These are phyloP conservation scores for Theocolax elegans DNA, from an alignment of 1,140 invertebrate species.

Conservation along the genomic window DNA sequence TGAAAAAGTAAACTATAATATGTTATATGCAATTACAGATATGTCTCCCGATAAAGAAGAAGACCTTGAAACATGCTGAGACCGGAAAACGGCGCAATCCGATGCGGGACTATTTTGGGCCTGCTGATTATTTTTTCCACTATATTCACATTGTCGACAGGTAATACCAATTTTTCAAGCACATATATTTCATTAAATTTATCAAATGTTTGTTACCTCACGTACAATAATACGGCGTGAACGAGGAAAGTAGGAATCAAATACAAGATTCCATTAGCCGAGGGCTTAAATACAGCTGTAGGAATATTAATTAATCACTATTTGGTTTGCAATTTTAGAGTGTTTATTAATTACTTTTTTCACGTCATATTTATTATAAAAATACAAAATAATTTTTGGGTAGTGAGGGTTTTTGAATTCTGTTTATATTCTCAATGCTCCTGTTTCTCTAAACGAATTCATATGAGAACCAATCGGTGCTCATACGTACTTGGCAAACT, in stretches of 20 bases:
- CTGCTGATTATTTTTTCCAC: neutral
- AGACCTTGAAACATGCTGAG: conserved; percentile 19
- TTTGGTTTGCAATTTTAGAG: no score
- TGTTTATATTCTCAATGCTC: no score
- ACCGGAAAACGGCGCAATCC: neutral
- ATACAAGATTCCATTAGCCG: neutral
- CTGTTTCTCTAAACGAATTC: no score
- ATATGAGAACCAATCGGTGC: no score
- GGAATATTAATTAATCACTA: no score
- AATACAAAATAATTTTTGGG: no score
- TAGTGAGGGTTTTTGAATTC: no score
- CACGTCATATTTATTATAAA: no score
- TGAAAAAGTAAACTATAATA: no score
- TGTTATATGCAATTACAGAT: conserved; percentile 8
- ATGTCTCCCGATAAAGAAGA: conserved; percentile 27
- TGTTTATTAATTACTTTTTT: no score
- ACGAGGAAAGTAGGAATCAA: neutral
- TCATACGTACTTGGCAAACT: no score
- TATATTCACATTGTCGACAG: neutral
- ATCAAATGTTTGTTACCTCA: neutral
- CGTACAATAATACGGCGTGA: neutral
- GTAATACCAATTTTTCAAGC: neutral
- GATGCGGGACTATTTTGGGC: neutral
- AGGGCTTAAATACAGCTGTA: no score
- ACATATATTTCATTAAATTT: neutral